Evolutionary conservation across 2,797 vertebrate genomes (phyloP), one percentile per base, ranked within the genome.

Genomic region (Rhinichthys osculus): DNA sequence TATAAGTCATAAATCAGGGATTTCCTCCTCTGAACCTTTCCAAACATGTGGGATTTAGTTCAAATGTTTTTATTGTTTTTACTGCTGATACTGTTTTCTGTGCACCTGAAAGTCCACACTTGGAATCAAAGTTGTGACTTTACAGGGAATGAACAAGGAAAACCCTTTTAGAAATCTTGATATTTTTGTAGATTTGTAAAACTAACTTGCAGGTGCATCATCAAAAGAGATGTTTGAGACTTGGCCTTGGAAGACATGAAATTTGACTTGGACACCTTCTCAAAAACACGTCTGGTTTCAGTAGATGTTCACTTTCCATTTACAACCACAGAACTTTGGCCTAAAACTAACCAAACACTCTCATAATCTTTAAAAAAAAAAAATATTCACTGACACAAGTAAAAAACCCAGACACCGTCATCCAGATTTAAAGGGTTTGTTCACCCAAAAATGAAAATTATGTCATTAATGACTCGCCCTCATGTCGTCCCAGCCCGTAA

Each of bases 291-390:
- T 13, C 57, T 27, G 23, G 4, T 33, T 30, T 50, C 72, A 52
- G 44, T 23, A 72, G 7, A 50, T 73, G 44, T 30, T 4, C 44
- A 27, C 71, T 52, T 47, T 50, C 44, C 42, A 27, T 50, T 67
- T 19, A 83, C 16, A 62, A 50, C 33, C 59, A 69, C 66, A 71
- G 5, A 38, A n/a, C 78, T 80, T 66, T 64, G n/a, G 21, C 76
- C 59, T 57, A 35, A 78, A 64, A 35, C 62, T 73, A 52, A 86
- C 64, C 73, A 85, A 83, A 87, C 69, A 80, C 54, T 40, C 14
- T 21, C 47, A 35, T 47, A 73, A 72, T 84, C 81, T 84, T 57
- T 47, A 4, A 50, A 50, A 16, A 50, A 50, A 16, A 27, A 14
- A 47, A 47, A 2, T 35, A 44, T 44, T 50, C 59, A 30, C 70